Base-by-base conservation (phyloP, 2,888 invertebrate species). In the Callyntrura sp. region DNA sequence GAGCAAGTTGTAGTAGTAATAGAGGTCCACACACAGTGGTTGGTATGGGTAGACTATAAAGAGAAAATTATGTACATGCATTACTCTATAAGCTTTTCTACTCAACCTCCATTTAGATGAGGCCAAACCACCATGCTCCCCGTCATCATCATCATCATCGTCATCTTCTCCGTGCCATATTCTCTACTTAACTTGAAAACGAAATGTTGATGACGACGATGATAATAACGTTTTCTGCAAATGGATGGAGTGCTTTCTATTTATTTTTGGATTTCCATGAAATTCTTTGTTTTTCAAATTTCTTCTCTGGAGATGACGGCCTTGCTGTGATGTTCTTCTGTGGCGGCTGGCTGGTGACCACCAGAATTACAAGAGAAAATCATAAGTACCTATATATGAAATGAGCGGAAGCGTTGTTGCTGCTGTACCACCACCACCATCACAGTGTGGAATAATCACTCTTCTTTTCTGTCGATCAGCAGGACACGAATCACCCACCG, bases 281-380 rank as follows among this genome's bases (percentile, higher is more conserved):
- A 78, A 35, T 57, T 57, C 78, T 78, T 57, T 57, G 78, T 78
- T 78, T 78, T 78, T 57, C 51, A 76, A 25, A n/a, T 55, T 78
- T 78, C 28, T 55, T 55, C 57, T 55, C 57, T 55, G 57, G 43
- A 78, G 35, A 78, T 78, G 57, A 78, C 57, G 57, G 57, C n/a
- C 1, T 35, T 35, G 28, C 23, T 0, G 70, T 70, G 60, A 35
- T 6, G 60, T 60, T 17, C 35, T 35, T 9, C 25, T 12, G 25
- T 68, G 14, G 70, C 23, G 45, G 20, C 51, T 51, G 51, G 43
- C n/a, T 70, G 78, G 55, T 78, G 78, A 28, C 57, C 78, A 68
- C 17, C 17, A 70, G 17, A 48, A 28, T 6, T 70, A 73, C 23
- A 17, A 60, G 60, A 60, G 60, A 8, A 60, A 17, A 17, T 3